Conservation (phyloP, 2,113 vertebrate species). For the Perca flavescens region DNA sequence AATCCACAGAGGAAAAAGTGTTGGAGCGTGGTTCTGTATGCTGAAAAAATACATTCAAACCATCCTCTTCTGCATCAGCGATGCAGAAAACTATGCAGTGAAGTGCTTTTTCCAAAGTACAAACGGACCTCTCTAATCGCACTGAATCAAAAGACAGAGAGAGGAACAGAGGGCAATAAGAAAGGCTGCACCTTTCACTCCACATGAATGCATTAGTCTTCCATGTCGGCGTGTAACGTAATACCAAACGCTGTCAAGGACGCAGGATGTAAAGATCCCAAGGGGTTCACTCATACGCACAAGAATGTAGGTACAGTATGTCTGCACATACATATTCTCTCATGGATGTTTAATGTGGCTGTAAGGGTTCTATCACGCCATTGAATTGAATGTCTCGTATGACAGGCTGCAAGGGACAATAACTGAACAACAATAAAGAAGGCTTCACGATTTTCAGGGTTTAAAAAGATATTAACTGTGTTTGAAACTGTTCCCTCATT, state of each 20-base stretch:
- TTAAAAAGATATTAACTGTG: background rate
- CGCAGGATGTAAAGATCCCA: background rate
- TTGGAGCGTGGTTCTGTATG: slow-evolving; percentile 30
- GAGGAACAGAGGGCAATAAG: background rate
- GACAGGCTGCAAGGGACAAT: background rate
- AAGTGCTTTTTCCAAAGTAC: background rate
- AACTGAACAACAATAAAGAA: background rate
- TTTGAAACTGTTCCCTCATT: too few species aligned
- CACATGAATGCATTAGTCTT: background rate
- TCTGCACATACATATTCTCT: background rate
- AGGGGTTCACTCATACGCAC: background rate
- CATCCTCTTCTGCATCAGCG: background rate
- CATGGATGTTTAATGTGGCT: slow-evolving; percentile 1
- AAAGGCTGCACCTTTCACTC: background rate
- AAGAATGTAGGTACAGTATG: background rate
- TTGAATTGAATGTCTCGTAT: background rate
- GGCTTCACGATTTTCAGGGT: background rate
- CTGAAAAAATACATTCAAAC: background rate
- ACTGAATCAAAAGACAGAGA: slow-evolving; percentile 10
- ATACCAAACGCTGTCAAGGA: background rate
- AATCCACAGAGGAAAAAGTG: slow-evolving; percentile 40
- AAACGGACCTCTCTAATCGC: background rate
- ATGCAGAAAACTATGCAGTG: background rate
- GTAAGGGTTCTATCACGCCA: background rate
- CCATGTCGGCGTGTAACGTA: background rate